phyloP scores from a whole-genome alignment of 2,888 invertebrate genomes.

The Nebria brevicollis region DNA sequence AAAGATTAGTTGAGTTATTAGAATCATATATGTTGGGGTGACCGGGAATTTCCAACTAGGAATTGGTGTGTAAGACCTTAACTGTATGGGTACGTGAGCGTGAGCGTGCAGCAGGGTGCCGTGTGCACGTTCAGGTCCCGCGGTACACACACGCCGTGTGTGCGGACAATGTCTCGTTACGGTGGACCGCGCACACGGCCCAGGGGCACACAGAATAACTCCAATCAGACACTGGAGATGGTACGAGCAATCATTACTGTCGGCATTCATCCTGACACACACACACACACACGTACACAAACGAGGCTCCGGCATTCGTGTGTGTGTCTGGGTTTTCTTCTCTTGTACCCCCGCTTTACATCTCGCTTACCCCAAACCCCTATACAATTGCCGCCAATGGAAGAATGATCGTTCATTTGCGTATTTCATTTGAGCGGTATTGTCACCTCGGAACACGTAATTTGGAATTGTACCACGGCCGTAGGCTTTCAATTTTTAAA shows the following conservation, averaged over 20 bases:
- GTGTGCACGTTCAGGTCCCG: neutral
- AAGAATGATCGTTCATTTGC: constrained; percentile 47
- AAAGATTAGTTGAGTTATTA: too few relatives aligned
- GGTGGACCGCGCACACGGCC: constrained; percentile 16
- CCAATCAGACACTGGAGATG: constrained; percentile 29
- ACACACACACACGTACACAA: neutral
- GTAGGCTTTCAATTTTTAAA: too few relatives aligned
- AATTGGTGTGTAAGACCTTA: too few relatives aligned
- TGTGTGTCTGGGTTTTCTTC: neutral
- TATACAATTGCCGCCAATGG: neutral
- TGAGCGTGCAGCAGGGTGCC: neutral
- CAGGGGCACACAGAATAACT: constrained; percentile 31
- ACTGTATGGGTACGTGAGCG: too few relatives aligned
- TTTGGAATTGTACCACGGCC: constrained; percentile 13
- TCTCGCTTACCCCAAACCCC: constrained; percentile 4
- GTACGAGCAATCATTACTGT: constrained; percentile 41
- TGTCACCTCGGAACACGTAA: constrained; percentile 40
- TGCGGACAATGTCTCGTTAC: constrained; percentile 45
- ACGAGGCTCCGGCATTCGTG: neutral
- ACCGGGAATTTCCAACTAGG: too few relatives aligned
- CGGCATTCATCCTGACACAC: constrained; percentile 26
- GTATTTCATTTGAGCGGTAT: constrained; percentile 44
- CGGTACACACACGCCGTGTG: neutral
- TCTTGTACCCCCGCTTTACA: neutral
- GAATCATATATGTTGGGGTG: too few relatives aligned